phyloP scores from a whole-genome alignment of 2,888 invertebrate genomes.

The Hydrotaea cyrtoneurina region DNA sequence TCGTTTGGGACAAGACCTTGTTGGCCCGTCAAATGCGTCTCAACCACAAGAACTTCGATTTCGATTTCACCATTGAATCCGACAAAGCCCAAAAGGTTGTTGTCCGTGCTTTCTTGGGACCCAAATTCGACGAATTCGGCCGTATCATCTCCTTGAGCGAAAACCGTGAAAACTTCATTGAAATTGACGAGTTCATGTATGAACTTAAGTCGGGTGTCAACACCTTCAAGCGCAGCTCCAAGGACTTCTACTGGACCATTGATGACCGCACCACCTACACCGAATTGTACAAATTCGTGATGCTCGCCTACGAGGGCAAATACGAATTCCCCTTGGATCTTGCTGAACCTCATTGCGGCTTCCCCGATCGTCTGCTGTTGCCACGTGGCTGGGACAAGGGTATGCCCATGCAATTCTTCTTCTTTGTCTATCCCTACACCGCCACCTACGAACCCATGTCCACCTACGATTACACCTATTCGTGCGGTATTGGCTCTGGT shows the following conservation, averaged over 20 bases:
- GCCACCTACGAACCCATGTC: conserved; percentile 74
- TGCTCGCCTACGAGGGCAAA: conserved; percentile 80
- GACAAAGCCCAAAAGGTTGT: conserved; percentile 83
- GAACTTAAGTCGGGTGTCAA: conserved; percentile 82
- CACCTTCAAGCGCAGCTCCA: conserved; percentile 72
- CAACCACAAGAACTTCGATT: conserved; percentile 85
- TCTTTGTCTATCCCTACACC: conserved; percentile 82
- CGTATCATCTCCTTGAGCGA: conserved; percentile 81
- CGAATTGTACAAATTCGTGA: conserved; percentile 80
- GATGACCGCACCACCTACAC: conserved; percentile 82
- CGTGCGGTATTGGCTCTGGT: conserved; percentile 82
- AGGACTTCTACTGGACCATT: conserved; percentile 79
- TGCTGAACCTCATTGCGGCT: conserved; percentile 82
- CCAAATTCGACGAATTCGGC: conserved; percentile 84
- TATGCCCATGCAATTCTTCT: conserved; percentile 83
- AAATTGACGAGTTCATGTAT: conserved; percentile 84
- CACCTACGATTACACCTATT: conserved; percentile 80
- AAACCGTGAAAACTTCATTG: conserved; percentile 84
- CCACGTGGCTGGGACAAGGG: conserved; percentile 84
- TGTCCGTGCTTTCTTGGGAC: conserved; percentile 86
- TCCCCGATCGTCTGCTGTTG: conserved; percentile 84
- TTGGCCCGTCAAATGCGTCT: conserved; percentile 85
- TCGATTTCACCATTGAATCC: conserved; percentile 83
- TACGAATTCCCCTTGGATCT: conserved; percentile 80
- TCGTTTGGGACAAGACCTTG: conserved; percentile 78